phyloP scores from a whole-genome alignment of 2,797 vertebrate genomes.

The Netta rufina region DNA sequence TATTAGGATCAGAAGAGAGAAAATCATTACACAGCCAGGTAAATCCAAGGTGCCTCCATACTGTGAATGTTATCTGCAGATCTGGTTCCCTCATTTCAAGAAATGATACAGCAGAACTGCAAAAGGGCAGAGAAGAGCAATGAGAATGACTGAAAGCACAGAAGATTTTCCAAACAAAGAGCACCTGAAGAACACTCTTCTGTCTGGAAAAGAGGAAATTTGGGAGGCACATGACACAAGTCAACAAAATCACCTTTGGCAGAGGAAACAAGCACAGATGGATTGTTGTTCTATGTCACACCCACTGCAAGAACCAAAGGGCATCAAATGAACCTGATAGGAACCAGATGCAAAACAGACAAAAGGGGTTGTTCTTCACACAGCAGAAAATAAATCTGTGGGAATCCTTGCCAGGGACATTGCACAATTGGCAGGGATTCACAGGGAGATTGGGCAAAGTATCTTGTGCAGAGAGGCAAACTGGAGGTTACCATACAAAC shows the following conservation, averaged over 20 bases:
- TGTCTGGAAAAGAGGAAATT: neutral
- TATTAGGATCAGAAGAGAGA: neutral
- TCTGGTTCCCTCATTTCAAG: neutral
- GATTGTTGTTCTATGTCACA: neutral
- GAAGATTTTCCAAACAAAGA: neutral
- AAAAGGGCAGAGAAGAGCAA: neutral
- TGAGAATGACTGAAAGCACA: neutral
- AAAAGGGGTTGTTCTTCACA: neutral
- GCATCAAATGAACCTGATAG: neutral
- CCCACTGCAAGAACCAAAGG: neutral
- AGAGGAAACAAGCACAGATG: neutral
- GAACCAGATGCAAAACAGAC: neutral
- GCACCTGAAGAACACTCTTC: neutral
- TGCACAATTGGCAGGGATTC: neutral
- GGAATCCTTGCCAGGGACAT: neutral
- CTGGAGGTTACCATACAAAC: neutral
- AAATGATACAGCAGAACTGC: neutral
- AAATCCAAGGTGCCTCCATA: neutral
- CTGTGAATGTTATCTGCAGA: rapidly evolving
- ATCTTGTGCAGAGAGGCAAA: neutral
- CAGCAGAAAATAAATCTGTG: neutral
- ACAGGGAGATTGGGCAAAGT: neutral
- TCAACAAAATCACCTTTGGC: neutral
- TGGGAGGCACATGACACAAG: rapidly evolving
- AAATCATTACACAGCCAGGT: neutral